Conservation (phyloP, 92 coral and sea anemone genomes). For the Virgularia gustaviana region DNA sequence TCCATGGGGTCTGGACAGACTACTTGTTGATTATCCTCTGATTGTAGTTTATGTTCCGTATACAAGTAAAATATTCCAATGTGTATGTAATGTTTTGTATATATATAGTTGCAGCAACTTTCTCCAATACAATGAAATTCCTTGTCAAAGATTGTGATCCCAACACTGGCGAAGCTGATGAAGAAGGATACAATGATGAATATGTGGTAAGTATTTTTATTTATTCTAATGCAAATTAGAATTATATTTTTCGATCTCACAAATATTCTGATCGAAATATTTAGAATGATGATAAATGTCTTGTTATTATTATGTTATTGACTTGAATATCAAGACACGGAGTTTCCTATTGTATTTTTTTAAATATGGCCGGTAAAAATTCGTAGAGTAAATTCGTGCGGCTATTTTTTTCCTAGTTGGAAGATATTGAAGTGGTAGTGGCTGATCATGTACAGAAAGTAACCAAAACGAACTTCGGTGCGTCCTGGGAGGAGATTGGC, state of each 20-base stretch:
- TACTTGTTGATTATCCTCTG: too few relatives aligned
- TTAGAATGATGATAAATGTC: too few relatives aligned
- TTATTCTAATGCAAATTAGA: too few relatives aligned
- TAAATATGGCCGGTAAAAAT: background rate
- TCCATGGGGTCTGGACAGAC: too few relatives aligned
- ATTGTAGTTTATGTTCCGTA: too few relatives aligned
- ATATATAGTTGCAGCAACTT: slow-evolving; percentile 84
- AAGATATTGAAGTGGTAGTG: slow-evolving; percentile 87
- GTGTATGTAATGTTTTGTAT: too few relatives aligned
- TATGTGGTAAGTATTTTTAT: slow-evolving; percentile 74
- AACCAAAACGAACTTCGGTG: slow-evolving; percentile 88
- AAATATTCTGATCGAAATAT: too few relatives aligned
- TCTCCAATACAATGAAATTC: slow-evolving; percentile 89
- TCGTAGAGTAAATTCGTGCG: background rate
- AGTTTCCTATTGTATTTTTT: background rate
- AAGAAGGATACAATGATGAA: slow-evolving; percentile 97
- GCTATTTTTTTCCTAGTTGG: slow-evolving; percentile 56
- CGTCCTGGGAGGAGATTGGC: slow-evolving; percentile 99
- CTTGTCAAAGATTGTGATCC: slow-evolving; percentile 99
- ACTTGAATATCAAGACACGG: too few relatives aligned
- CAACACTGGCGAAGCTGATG: slow-evolving; percentile 95
- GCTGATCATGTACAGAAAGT: slow-evolving; percentile 95
- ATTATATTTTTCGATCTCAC: too few relatives aligned
- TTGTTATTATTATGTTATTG: too few relatives aligned
- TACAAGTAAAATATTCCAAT: too few relatives aligned